These are phyloP conservation scores for Xenus cinereus DNA, from an alignment of 2,113 vertebrate genomes.

Conservation along the genomic window DNA sequence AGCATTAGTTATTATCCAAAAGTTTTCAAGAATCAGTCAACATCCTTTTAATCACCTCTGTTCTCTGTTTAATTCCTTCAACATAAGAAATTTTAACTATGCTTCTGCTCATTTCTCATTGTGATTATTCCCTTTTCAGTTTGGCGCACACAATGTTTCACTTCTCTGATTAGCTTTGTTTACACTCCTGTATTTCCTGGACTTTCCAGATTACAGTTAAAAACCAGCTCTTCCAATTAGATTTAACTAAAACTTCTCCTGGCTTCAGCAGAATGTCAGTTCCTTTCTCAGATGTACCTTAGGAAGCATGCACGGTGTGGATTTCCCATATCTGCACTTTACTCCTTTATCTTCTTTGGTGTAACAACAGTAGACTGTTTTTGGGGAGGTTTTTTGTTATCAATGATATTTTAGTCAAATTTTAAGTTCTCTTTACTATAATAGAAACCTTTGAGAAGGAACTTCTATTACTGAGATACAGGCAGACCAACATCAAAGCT, in stretches of 20 bases:
- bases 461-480: not conserved
- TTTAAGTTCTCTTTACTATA: not conserved
- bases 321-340: not conserved
- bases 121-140: not conserved
- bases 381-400: not conserved
- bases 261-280: not conserved
- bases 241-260: not conserved
- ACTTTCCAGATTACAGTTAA: not conserved
- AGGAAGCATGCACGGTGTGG: not conserved
- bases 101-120: not conserved
- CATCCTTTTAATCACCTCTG: not conserved
- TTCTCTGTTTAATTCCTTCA: not conserved
- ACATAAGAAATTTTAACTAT: not conserved
- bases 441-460: not conserved
- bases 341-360: not conserved
- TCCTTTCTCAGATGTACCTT: not conserved
- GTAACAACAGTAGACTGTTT: not conserved
- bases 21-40: not conserved
- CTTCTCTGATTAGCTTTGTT: not conserved
- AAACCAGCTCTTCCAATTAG: not conserved
- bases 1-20: not conserved
- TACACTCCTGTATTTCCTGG: not conserved
- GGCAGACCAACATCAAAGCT: not conserved
- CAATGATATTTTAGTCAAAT: not conserved
- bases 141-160: not conserved